phyloP scores from a whole-genome alignment of 2,797 vertebrate genomes.

The Siniperca obscura region DNA sequence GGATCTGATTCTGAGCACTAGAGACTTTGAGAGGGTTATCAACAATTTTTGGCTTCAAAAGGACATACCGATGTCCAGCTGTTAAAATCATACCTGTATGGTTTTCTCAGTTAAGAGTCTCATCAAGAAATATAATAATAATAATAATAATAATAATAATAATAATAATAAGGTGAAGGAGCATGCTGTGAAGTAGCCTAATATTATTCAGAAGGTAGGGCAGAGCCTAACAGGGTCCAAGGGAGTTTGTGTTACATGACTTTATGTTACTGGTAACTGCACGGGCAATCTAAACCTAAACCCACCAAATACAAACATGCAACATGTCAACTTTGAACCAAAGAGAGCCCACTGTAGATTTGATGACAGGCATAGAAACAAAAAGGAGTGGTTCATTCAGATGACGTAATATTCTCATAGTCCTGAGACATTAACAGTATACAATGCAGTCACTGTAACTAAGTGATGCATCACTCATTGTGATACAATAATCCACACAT shows the following conservation, averaged over 20 bases:
- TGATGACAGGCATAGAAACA: background rate
- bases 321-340: background rate
- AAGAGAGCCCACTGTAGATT: background rate
- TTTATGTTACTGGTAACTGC: background rate
- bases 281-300: background rate
- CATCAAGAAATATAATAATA: background rate
- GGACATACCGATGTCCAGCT: no score
- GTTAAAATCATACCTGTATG: background rate
- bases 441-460: background rate
- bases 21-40: background rate
- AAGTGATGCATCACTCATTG: background rate
- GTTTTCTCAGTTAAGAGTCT: background rate
- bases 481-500: background rate
- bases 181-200: background rate
- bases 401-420: background rate
- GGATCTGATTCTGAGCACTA: background rate
- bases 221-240: no score
- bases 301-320: background rate
- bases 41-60: no score
- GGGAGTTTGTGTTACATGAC: background rate
- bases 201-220: background rate
- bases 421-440: background rate
- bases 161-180: background rate
- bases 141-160: conserved; percentile 1
- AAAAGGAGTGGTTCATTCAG: background rate